Conservation (phyloP, 1,140 invertebrate species). For the Mamestra configurata region DNA sequence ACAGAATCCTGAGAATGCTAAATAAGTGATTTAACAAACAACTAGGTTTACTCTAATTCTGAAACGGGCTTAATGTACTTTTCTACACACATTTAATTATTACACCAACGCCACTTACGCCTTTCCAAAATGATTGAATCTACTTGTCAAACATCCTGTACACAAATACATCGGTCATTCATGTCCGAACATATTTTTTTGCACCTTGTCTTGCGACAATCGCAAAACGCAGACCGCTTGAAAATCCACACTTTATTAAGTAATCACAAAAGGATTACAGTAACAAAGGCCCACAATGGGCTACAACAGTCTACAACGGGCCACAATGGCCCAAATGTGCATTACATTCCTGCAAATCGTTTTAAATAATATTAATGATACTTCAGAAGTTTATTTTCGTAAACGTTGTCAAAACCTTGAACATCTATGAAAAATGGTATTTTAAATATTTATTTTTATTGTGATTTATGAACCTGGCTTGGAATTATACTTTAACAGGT, state of each 20-base stretch:
- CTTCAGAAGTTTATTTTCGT: constrained; percentile 41
- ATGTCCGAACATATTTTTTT: constrained; percentile 57
- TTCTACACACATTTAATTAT: too few species aligned
- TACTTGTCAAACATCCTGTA: constrained; percentile 24
- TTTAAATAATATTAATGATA: constrained; percentile 53
- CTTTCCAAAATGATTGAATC: not conserved
- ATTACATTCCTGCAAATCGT: constrained; percentile 38
- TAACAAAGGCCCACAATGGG: constrained; percentile 29
- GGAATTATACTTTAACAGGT: not conserved
- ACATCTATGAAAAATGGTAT: constrained; percentile 32
- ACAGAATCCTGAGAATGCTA: too few species aligned
- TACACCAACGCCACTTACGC: too few species aligned
- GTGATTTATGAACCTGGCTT: not conserved
- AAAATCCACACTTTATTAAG: constrained; percentile 51
- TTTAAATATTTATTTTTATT: constrained; percentile 14
- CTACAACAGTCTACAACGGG: not conserved
- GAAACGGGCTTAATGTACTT: too few species aligned
- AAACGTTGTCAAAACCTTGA: constrained; percentile 5
- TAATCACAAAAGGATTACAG: constrained; percentile 52
- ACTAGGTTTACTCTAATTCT: too few species aligned
- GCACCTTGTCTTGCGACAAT: constrained; percentile 51
- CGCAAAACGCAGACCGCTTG: constrained; percentile 44
- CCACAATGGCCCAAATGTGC: constrained; percentile 33
- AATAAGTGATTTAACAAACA: too few species aligned
- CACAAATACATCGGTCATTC: constrained; percentile 50